Evolutionary conservation across 2,797 vertebrate genomes (phyloP), one percentile per base, ranked within the genome.

Genomic region (Zenarchopterus dispar): DNA sequence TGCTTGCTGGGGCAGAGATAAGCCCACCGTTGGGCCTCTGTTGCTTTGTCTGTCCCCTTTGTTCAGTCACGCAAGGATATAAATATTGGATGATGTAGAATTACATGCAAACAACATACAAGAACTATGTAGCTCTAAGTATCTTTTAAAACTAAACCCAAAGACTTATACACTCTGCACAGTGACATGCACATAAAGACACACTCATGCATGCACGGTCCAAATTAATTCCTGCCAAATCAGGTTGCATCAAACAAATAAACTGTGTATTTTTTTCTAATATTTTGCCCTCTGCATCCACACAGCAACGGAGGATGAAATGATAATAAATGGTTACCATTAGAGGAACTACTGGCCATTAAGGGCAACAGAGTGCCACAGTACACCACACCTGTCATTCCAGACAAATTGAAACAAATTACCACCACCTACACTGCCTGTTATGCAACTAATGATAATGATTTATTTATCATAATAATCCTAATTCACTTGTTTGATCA

Each of bases 391-490:
- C 89, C 93, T 94, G 93, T 91, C 93, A 91, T 78, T 80, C 85
- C 72, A 82, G 78, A 82, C 84, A 93, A 92, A 94, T 92, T 93
- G 90, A 93, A 94, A 94, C 88, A 93, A 92, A 94, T 93, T 88
- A 91, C 90, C 84, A 73, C 83, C 84, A 88, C 88, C 89, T 92
- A 84, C 82, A 77, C 80, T 80, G 76, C 80, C 85, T 87, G 87
- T 92, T 92, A 91, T 79, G 63, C 54, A 43, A 76, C 87, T 93
- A 93, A 93, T 90, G 88, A 92, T 83, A 81, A 90, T 85, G 82
- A 93, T 91, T 90, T 90, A 93, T 92, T 91, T 86, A 90, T 93
- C 87, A 91, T 92, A 90, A 91, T 90, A 89, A 79, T 85, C 74
- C 70, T 89, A 88, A 93, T 92, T 91, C 72, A 85, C 92, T 93